A percentile compares a stretch with the other conserved stretches of the same genome.
phyloP scores from a whole-genome alignment of 2,888 invertebrate genomes.

The Antheraea assamensis region DNA sequence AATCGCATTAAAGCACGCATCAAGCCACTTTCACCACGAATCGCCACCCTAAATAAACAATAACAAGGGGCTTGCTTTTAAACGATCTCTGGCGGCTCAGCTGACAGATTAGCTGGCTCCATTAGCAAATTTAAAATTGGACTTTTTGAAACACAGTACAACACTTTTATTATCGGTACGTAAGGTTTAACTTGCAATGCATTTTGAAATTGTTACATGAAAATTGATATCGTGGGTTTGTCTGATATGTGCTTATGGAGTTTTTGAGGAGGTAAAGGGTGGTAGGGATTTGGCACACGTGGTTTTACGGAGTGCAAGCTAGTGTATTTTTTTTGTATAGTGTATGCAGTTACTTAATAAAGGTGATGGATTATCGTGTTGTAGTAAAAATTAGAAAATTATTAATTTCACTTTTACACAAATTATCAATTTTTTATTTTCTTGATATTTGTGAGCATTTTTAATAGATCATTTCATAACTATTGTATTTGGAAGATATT shows the following conservation, averaged over 20 bases:
- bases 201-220: slow-evolving; percentile 21
- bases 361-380: background rate
- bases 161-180: slow-evolving; percentile 24
- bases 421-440: no score
- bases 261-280: slow-evolving; percentile 70
- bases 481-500: background rate
- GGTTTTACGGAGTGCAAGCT: slow-evolving; percentile 58
- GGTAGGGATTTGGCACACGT: slow-evolving; percentile 63
- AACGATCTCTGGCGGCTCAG: slow-evolving; percentile 78
- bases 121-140: slow-evolving; percentile 54
- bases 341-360: background rate
- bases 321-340: slow-evolving; percentile 32
- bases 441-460: no score
- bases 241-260: slow-evolving; percentile 73
- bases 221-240: slow-evolving; percentile 43
- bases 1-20: slow-evolving; percentile 78
- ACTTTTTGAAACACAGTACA: slow-evolving; percentile 25
- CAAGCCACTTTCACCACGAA: slow-evolving; percentile 76
- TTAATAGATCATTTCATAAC: background rate
- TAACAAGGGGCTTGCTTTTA: slow-evolving; percentile 78
- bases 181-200: slow-evolving; percentile 37
- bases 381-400: background rate
- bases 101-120: slow-evolving; percentile 78
- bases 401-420: background rate
- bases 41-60: slow-evolving; percentile 81